These are phyloP conservation scores for Oryzaephilus surinamensis DNA, from an alignment of 1,140 invertebrate genomes.

Conservation along the genomic window DNA sequence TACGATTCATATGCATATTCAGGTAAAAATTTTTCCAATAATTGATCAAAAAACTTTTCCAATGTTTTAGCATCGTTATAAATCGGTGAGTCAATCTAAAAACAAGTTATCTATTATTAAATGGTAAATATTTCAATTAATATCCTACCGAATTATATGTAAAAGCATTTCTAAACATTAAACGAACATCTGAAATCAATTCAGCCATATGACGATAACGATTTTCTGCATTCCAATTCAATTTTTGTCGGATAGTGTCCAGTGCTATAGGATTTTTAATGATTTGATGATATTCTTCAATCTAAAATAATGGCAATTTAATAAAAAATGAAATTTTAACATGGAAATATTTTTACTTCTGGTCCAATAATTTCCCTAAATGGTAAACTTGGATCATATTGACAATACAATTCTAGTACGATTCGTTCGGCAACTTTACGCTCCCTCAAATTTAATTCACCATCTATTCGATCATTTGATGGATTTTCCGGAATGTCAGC, in stretches of 20 bases:
- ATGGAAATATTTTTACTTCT: conserved; percentile 41
- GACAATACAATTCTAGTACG: conserved; percentile 79
- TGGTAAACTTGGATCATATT: conserved; percentile 74
- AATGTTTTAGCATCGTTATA: conserved; percentile 72
- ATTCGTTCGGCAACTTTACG: conserved; percentile 69
- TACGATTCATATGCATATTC: conserved; percentile 53
- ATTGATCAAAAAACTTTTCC: conserved; percentile 76
- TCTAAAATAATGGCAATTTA: conserved; percentile 37
- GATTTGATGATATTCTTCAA: conserved; percentile 65
- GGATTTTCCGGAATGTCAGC: conserved; percentile 47
- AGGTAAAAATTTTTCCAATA: conserved; percentile 70
- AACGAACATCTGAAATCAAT: conserved; percentile 69
- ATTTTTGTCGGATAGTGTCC: conserved; percentile 65
- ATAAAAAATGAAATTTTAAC: conserved; percentile 4
- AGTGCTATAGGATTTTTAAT: conserved; percentile 75
- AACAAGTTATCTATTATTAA: conserved; percentile 5
- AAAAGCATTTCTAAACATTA: conserved; percentile 82
- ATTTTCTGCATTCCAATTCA: conserved; percentile 57
- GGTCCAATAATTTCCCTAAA: conserved; percentile 73
- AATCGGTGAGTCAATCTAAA: conserved; percentile 69
- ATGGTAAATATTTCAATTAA: conserved; percentile 1
- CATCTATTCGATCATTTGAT: conserved; percentile 40
- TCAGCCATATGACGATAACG: conserved; percentile 67
- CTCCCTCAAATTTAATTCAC: conserved; percentile 46
- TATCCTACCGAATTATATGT: conserved; percentile 69